phyloP scores from a whole-genome alignment of 2,888 invertebrate species.

The Saturnia pavonia region DNA sequence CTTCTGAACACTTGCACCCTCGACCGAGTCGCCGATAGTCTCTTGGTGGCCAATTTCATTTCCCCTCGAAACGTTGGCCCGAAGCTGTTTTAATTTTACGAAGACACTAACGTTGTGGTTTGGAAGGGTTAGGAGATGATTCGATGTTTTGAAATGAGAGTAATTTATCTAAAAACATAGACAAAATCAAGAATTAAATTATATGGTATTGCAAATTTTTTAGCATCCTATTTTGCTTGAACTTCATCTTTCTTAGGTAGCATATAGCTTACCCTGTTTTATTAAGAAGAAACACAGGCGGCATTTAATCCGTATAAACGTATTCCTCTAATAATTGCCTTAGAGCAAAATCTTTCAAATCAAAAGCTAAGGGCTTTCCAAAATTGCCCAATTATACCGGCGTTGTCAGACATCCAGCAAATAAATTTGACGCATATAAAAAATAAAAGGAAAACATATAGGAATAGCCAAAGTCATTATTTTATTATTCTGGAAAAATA shows the following conservation, averaged over 20 bases:
- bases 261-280: too few relatives aligned
- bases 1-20: slow-evolving; percentile 71
- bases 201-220: not conserved
- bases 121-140: slow-evolving; percentile 32
- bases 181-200: not conserved
- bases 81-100: slow-evolving; percentile 62
- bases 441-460: too few relatives aligned
- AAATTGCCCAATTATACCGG: too few relatives aligned
- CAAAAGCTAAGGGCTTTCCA: too few relatives aligned
- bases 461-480: too few relatives aligned
- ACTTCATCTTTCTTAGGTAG: not conserved
- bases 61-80: slow-evolving; percentile 61
- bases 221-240: not conserved
- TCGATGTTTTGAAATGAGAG: slow-evolving; percentile 11
- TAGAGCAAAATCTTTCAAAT: too few relatives aligned
- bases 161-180: not conserved
- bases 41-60: slow-evolving; percentile 66
- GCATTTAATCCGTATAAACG: too few relatives aligned
- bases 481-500: too few relatives aligned
- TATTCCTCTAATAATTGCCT: too few relatives aligned
- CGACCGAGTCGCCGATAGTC: slow-evolving; percentile 57
- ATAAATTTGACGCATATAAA: too few relatives aligned
- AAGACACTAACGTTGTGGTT: slow-evolving; percentile 48
- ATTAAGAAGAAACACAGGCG: too few relatives aligned
- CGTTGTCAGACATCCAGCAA: too few relatives aligned